A percentile compares a stretch with the other conserved stretches of the same genome.
phyloP scores from a whole-genome alignment of 1,140 invertebrate species.

The Leucophenga varia region DNA sequence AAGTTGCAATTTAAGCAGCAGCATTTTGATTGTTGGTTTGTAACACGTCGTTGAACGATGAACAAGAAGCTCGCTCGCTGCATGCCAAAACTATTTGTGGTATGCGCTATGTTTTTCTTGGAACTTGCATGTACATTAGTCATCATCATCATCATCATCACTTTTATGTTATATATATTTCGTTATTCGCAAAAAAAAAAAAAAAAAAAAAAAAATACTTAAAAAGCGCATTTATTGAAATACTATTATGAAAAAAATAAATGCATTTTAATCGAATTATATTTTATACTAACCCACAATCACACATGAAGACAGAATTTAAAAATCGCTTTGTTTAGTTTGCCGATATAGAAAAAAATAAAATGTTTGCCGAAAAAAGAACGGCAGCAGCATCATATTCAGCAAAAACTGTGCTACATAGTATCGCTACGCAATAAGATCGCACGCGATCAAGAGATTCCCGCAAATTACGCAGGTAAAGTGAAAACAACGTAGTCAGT shows the following conservation, averaged over 20 bases:
- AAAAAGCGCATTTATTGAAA: slow-evolving; percentile 14
- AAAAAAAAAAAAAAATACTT: slow-evolving; percentile 6
- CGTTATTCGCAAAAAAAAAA: too few species aligned
- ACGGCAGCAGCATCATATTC: slow-evolving; percentile 15
- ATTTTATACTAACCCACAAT: background rate
- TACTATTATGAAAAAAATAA: background rate
- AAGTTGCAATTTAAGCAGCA: slow-evolving; percentile 46
- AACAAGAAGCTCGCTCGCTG: slow-evolving; percentile 27
- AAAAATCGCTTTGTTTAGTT: too few species aligned
- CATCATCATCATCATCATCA: slow-evolving; percentile 26
- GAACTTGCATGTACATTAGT: slow-evolving; percentile 51
- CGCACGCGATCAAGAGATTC: slow-evolving; percentile 50
- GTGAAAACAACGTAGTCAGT: too few species aligned
- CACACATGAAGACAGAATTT: too few species aligned
- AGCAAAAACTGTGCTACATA: slow-evolving; percentile 17
- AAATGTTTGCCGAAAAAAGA: too few species aligned
- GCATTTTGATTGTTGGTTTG: too few species aligned
- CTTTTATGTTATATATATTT: slow-evolving; percentile 3
- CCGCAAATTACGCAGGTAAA: slow-evolving; percentile 39
- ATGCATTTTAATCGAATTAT: too few species aligned
- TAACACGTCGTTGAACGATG: too few species aligned
- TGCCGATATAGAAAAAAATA: too few species aligned
- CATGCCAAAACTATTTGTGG: slow-evolving; percentile 37
- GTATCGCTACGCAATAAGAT: too few species aligned
- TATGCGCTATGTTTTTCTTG: slow-evolving; percentile 38